A percentile compares a stretch with the other conserved stretches of the same genome.
These are phyloP conservation scores for Sphenopsis melanotis DNA, from an alignment of 2,797 vertebrate genomes.

Conservation along the genomic window DNA sequence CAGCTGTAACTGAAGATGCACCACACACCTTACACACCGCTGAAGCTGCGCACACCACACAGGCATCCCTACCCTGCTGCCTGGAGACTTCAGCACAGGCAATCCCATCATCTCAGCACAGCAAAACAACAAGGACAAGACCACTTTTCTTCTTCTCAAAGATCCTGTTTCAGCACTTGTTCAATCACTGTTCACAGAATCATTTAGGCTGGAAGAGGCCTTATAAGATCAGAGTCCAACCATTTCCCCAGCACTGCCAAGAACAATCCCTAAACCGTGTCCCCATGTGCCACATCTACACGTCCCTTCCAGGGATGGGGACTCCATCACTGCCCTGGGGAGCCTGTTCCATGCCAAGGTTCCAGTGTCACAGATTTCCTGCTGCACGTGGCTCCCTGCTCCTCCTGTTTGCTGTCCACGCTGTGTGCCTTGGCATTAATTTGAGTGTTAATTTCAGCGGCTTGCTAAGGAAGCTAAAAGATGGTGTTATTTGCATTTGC, in stretches of 20 bases:
- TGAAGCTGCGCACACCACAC: not conserved
- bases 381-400: not conserved
- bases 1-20: not conserved
- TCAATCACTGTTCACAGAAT: not conserved
- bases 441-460: not conserved
- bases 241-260: not conserved
- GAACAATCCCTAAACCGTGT: not conserved
- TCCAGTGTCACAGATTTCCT: not conserved
- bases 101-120: not conserved
- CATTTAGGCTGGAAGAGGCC: not conserved
- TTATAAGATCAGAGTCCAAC: not conserved
- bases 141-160: not conserved
- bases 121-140: not conserved
- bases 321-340: not conserved
- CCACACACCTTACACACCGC: not conserved
- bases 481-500: not conserved
- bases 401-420: not conserved
- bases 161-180: not conserved
- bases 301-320: rapidly evolving
- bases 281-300: not conserved
- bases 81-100: not conserved
- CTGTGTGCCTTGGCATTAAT: not conserved
- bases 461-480: not conserved
- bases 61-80: not conserved
- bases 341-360: not conserved